phyloP scores from a whole-genome alignment of 2,888 invertebrate species.

The Cybosia mesomella region DNA sequence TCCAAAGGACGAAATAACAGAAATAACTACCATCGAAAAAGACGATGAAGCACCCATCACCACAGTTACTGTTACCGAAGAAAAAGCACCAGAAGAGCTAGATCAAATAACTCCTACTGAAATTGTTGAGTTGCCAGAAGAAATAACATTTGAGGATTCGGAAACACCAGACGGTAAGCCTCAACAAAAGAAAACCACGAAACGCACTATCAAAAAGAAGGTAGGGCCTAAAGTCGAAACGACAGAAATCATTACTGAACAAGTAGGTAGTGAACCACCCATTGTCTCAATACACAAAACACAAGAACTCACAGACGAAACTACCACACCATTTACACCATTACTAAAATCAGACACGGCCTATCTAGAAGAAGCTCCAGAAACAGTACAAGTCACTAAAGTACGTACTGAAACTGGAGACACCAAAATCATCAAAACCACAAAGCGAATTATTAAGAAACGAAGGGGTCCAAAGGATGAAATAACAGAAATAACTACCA shows the following conservation, averaged over 20 bases:
- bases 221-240: slow-evolving; percentile 60
- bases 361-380: slow-evolving; percentile 51
- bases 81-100: not conserved
- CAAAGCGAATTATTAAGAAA: slow-evolving; percentile 58
- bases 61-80: slow-evolving; percentile 26
- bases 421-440: slow-evolving; percentile 56
- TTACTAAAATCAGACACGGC: slow-evolving; percentile 48
- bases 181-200: slow-evolving; percentile 25
- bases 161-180: slow-evolving; percentile 14
- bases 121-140: slow-evolving; percentile 15
- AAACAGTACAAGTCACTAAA: slow-evolving; percentile 42
- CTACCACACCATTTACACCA: slow-evolving; percentile 35
- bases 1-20: slow-evolving; percentile 48
- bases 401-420: slow-evolving; percentile 46
- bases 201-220: slow-evolving; percentile 34
- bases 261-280: slow-evolving; percentile 48
- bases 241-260: slow-evolving; percentile 45
- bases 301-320: slow-evolving; percentile 55
- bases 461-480: slow-evolving; percentile 48
- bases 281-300: slow-evolving; percentile 49
- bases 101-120: not conserved
- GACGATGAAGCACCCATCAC: slow-evolving; percentile 58
- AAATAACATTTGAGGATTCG: slow-evolving; percentile 3
- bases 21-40: slow-evolving; percentile 41
- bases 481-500: slow-evolving; percentile 47